These are phyloP conservation scores for Carpatolechia fugitivella DNA, from an alignment of 2,888 invertebrate genomes.

Conservation along the genomic window DNA sequence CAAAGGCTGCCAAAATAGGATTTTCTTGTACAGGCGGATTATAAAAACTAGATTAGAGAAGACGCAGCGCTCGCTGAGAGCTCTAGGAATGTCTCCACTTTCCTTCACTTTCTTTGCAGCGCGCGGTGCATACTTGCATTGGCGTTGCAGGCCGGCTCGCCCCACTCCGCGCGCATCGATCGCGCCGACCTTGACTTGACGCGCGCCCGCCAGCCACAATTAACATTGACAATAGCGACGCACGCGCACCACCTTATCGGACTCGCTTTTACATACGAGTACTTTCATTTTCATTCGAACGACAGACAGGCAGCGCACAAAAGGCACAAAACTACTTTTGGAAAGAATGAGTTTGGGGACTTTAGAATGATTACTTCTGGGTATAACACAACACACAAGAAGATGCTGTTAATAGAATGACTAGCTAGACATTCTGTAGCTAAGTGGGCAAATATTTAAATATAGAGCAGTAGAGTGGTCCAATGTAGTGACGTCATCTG, in stretches of 20 bases:
- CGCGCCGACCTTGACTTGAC: conserved; percentile 68
- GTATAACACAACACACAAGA: too few species aligned
- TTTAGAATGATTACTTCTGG: too few species aligned
- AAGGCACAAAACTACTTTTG: neutral
- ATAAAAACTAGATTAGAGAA: conserved; percentile 38
- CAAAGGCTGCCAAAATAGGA: neutral
- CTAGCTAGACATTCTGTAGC: too few species aligned
- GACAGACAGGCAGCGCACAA: neutral
- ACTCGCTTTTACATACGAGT: conserved; percentile 31
- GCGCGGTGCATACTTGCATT: conserved; percentile 52
- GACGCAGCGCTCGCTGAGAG: conserved; percentile 36
- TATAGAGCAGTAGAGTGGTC: conserved; percentile 1
- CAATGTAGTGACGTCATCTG: conserved; percentile 2
- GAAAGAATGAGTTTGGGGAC: neutral
- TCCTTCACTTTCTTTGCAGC: conserved; percentile 66
- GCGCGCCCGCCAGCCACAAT: conserved; percentile 57
- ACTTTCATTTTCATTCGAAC: conserved; percentile 50
- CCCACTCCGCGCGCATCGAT: conserved; percentile 57
- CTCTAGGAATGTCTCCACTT: conserved; percentile 68
- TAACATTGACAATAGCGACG: conserved; percentile 68
- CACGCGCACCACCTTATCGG: conserved; percentile 49
- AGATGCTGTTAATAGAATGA: too few species aligned
- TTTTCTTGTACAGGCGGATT: conserved; percentile 4
- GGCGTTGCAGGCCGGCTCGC: conserved; percentile 30
- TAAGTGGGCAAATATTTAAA: neutral